Conservation (phyloP, 2,888 invertebrate genomes). For the Copidosoma aretas region DNA sequence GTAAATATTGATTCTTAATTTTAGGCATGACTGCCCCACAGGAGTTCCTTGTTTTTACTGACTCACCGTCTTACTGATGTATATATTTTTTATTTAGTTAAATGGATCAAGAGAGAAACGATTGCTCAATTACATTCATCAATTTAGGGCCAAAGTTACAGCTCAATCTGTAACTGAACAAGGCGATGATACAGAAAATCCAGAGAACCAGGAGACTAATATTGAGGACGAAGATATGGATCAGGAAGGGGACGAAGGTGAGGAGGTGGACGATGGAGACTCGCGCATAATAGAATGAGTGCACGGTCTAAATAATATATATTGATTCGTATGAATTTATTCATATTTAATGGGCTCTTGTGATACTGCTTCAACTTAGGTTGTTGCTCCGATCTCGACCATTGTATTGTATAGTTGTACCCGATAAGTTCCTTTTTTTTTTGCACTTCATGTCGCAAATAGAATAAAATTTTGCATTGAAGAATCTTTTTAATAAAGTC, state of each 20-base stretch:
- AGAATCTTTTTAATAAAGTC: no score
- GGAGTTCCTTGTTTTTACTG: constrained; percentile 3
- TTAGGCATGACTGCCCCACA: neutral
- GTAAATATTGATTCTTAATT: constrained; percentile 43
- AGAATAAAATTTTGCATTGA: no score
- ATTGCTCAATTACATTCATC: constrained; percentile 44
- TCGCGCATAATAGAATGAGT: no score
- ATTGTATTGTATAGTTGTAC: no score
- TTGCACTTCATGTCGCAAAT: no score
- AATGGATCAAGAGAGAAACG: constrained; percentile 40
- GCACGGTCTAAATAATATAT: no score
- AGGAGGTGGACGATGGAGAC: no score
- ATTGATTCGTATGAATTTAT: no score
- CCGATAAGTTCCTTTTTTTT: no score
- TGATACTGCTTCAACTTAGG: no score
- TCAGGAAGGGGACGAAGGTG: neutral
- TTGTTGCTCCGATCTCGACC: no score
- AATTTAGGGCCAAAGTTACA: constrained; percentile 46
- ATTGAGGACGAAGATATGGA: constrained; percentile 12
- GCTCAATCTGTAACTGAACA: constrained; percentile 7
- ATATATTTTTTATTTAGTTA: constrained; percentile 42
- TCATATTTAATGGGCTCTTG: no score
- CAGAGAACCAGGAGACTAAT: constrained; percentile 32
- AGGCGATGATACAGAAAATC: constrained; percentile 18
- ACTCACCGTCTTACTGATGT: constrained; percentile 5